phyloP scores from a whole-genome alignment of 1,140 invertebrate species.

The Drosophila kikkawai region DNA sequence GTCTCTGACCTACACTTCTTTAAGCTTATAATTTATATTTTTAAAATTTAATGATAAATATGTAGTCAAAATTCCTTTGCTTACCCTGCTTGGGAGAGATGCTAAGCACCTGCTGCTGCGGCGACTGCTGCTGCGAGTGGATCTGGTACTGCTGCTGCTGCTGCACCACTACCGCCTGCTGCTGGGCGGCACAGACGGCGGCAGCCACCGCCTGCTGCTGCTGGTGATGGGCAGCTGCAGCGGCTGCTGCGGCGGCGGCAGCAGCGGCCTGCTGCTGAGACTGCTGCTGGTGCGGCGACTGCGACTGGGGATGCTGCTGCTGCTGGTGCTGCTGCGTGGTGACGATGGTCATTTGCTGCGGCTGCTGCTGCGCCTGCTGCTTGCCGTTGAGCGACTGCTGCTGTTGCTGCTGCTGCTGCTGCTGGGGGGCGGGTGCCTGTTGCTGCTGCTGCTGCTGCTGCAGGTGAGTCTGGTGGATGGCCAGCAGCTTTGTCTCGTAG shows the following conservation, averaged over 20 bases:
- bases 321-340: conserved; percentile 75
- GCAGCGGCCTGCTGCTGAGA: conserved; percentile 72
- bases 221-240: conserved; percentile 67
- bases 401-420: conserved; percentile 71
- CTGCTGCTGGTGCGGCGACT: conserved; percentile 70
- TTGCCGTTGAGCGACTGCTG: conserved; percentile 68
- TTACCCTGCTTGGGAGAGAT: conserved; percentile 84
- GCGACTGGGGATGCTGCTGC: conserved; percentile 69
- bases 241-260: conserved; percentile 74
- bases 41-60: not conserved
- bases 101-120: conserved; percentile 82
- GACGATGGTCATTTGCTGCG: conserved; percentile 76
- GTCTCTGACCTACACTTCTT: not conserved
- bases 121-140: conserved; percentile 84
- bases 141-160: conserved; percentile 82
- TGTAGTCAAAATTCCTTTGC: not conserved
- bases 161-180: conserved; percentile 81
- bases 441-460: conserved; percentile 74
- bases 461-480: conserved; percentile 83
- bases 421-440: conserved; percentile 52
- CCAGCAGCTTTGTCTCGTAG: conserved; percentile 83
- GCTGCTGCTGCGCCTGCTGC: conserved; percentile 68
- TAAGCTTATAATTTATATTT: not conserved
- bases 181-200: conserved; percentile 77
- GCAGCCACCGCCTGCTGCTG: conserved; percentile 76